These are phyloP conservation scores for Nasonia longicornis DNA, from an alignment of 1,140 invertebrate genomes.

Conservation along the genomic window DNA sequence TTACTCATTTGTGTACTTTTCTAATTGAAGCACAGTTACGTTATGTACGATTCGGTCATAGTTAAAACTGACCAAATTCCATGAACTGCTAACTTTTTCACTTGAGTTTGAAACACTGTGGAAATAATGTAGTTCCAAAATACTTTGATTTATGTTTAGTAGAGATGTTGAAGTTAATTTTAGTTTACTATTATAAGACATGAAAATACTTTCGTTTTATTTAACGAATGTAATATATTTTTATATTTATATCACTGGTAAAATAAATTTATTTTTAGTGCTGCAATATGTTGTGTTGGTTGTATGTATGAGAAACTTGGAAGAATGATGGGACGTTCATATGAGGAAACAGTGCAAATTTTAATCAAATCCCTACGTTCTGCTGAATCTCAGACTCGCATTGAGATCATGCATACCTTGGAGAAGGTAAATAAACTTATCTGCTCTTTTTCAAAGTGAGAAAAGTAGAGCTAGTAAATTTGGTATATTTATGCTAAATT, in stretches of 20 bases:
- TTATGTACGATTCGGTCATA: not conserved
- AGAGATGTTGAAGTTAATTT: not conserved
- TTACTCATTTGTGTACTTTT: conserved; percentile 24
- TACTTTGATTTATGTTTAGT: conserved; percentile 10
- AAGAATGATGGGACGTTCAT: conserved; percentile 97
- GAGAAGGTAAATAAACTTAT: conserved; percentile 78
- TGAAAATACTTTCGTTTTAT: not conserved
- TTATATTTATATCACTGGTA: not conserved
- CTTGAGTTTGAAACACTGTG: not conserved
- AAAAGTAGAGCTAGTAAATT: not conserved
- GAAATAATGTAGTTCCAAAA: not conserved
- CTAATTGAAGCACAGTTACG: not conserved
- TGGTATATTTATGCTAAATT: not conserved
- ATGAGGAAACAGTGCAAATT: conserved; percentile 96
- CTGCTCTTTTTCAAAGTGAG: conserved; percentile 15
- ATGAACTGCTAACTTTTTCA: not conserved
- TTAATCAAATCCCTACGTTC: conserved; percentile 92
- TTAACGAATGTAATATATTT: not conserved
- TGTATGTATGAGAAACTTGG: conserved; percentile 98
- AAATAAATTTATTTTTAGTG: conserved; percentile 73
- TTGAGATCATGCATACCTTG: conserved; percentile 96
- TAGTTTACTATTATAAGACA: not conserved
- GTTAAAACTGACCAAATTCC: not conserved
- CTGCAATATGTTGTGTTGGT: conserved; percentile 95
- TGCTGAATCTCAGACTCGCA: conserved; percentile 94